phyloP scores from a whole-genome alignment of 1,140 invertebrate genomes.

The Megathymus violae region DNA sequence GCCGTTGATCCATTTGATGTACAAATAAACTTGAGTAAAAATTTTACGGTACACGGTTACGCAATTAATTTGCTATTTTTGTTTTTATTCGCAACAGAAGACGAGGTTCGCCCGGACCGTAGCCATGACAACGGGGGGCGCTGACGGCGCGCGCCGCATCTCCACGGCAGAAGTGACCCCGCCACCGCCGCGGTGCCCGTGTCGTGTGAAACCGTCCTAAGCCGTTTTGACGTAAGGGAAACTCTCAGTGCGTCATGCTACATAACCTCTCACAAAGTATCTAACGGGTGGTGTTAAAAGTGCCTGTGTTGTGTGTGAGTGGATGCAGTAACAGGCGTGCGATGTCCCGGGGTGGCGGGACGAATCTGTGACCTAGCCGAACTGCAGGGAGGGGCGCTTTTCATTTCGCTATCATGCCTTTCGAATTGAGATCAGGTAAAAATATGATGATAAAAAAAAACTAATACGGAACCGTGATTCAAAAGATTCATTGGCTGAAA shows the following conservation, averaged over 20 bases:
- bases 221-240: slow-evolving; percentile 58
- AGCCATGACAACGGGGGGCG: slow-evolving; percentile 69
- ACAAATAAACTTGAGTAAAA: slow-evolving; percentile 58
- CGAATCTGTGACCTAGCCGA: slow-evolving; percentile 56
- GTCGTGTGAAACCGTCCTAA: slow-evolving; percentile 52
- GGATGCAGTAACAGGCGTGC: slow-evolving; percentile 55
- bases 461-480: neutral
- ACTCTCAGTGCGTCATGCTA: slow-evolving; percentile 58
- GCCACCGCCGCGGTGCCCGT: slow-evolving; percentile 62
- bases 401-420: slow-evolving; percentile 74
- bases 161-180: slow-evolving; percentile 68
- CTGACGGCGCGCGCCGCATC: slow-evolving; percentile 71
- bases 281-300: slow-evolving; percentile 41
- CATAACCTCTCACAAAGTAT: slow-evolving; percentile 54
- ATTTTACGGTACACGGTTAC: slow-evolving; percentile 70
- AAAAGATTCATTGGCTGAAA: neutral
- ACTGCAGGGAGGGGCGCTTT: slow-evolving; percentile 64
- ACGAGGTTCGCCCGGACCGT: slow-evolving; percentile 74
- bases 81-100: slow-evolving; percentile 73
- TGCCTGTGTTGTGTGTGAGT: slow-evolving; percentile 50
- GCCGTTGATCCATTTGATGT: slow-evolving; percentile 49
- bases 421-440: slow-evolving; percentile 79
- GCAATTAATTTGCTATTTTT: slow-evolving; percentile 82
- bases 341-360: slow-evolving; percentile 57
- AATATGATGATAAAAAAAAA: slow-evolving; percentile 5